Conservation (phyloP, 2,797 vertebrate genomes). For the Erpetoichthys calabaricus region DNA sequence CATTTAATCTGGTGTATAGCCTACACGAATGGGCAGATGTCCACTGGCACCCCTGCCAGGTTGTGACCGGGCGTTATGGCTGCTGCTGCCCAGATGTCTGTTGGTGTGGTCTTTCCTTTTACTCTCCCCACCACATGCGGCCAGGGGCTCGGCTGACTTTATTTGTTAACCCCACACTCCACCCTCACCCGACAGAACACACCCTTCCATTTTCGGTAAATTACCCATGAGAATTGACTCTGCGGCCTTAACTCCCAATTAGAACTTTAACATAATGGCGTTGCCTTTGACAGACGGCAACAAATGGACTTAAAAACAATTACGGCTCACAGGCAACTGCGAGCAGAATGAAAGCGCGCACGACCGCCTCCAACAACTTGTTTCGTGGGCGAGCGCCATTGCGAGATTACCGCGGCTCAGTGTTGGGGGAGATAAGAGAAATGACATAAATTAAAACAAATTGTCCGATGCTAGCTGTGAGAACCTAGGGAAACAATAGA, state of each 20-base stretch:
- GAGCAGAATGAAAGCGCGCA: conserved; percentile 17
- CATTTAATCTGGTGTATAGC: no score
- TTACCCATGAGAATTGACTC: no score
- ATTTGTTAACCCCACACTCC: no score
- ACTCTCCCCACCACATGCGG: no score
- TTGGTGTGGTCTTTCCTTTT: no score
- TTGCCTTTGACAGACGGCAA: conserved; percentile 49
- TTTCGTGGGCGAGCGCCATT: conserved; percentile 28
- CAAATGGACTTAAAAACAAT: conserved; percentile 39
- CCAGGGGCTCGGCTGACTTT: no score
- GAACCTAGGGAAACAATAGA: conserved; percentile 64
- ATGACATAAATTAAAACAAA: conserved; percentile 70
- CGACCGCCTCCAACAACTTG: conserved; percentile 29
- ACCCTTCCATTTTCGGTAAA: no score
- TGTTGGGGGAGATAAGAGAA: conserved; percentile 49
- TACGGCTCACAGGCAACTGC: conserved; percentile 31
- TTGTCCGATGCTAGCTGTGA: conserved; percentile 48
- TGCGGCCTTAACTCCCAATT: background rate
- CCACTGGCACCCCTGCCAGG: no score
- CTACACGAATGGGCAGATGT: no score
- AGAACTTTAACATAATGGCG: conserved; percentile 10
- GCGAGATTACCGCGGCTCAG: conserved; percentile 44
- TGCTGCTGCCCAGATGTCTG: no score
- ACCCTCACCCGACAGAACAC: no score
- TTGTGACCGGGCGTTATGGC: no score